Evolutionary conservation across 2,888 invertebrate genomes (phyloP).

Genomic region (Coenonympha glycerion): DNA sequence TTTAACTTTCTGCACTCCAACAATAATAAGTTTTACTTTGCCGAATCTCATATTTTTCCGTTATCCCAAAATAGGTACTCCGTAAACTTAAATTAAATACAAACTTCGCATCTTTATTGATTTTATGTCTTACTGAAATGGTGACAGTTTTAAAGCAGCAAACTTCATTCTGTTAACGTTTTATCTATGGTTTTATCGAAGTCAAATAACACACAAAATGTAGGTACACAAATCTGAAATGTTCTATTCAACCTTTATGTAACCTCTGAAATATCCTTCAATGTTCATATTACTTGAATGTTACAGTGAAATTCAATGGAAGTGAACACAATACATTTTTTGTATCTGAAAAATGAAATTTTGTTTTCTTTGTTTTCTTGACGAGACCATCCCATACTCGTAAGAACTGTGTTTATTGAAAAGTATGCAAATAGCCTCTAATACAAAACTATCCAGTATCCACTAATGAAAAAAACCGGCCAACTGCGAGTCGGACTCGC

Average conservation of each 20-base stretch:
- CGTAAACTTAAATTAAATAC: too few species aligned
- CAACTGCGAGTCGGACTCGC: too few species aligned
- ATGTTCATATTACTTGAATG: constrained; percentile 1
- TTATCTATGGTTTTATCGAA: not conserved
- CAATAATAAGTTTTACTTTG: too few species aligned
- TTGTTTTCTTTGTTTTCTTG: too few species aligned
- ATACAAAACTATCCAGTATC: too few species aligned
- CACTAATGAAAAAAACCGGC: too few species aligned
- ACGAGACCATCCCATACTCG: too few species aligned
- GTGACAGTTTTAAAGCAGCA: not conserved
- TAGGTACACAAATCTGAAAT: constrained; percentile 6
- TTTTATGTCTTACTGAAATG: not conserved
- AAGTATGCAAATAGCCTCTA: too few species aligned
- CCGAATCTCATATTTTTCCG: not conserved
- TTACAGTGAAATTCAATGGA: constrained; percentile 7
- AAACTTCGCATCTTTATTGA: too few species aligned
- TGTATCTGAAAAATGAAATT: constrained; percentile 3
- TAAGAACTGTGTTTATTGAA: too few species aligned
- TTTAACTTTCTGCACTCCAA: too few species aligned
- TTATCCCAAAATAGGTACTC: too few species aligned
- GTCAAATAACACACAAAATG: not conserved
- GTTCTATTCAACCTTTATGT: not conserved
- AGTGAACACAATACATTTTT: constrained; percentile 10
- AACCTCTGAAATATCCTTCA: not conserved
- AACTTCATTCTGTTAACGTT: not conserved